Evolutionary conservation across 2,888 invertebrate genomes (phyloP).

Genomic region (Timema cristinae): DNA sequence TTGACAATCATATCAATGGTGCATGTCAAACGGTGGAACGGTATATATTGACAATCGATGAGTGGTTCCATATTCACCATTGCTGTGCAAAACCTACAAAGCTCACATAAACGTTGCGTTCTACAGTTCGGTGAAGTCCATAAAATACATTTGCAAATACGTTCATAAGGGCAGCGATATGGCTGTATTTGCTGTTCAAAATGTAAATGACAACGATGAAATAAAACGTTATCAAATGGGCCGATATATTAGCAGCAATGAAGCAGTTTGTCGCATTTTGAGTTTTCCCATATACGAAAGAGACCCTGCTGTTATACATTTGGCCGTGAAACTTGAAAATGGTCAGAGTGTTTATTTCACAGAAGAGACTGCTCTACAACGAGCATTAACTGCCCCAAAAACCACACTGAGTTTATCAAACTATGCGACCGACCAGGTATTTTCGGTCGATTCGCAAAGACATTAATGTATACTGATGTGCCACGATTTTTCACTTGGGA

Average conservation of each 20-base stretch:
- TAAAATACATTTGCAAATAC: slow-evolving; percentile 27
- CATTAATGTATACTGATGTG: no score
- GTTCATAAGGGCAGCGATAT: slow-evolving; percentile 36
- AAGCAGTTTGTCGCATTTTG: slow-evolving; percentile 36
- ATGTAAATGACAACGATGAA: slow-evolving; percentile 36
- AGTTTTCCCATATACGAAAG: no score
- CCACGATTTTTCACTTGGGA: no score
- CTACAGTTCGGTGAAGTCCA: slow-evolving; percentile 12
- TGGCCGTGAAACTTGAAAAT: no score
- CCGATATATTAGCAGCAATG: slow-evolving; percentile 34
- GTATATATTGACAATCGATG: background rate
- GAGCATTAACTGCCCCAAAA: slow-evolving; percentile 27
- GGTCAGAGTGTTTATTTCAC: no score
- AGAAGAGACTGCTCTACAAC: slow-evolving; percentile 34
- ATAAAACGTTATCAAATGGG: slow-evolving; percentile 38
- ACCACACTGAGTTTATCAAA: slow-evolving; percentile 26
- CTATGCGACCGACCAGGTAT: no score
- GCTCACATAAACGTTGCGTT: slow-evolving; percentile 13
- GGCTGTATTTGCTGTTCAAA: slow-evolving; percentile 29
- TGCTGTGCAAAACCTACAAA: background rate
- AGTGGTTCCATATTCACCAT: slow-evolving; percentile 17
- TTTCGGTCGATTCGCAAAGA: no score
- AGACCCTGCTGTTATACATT: no score
- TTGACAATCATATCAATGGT: slow-evolving; percentile 25
- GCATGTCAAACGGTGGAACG: slow-evolving; percentile 19